These are phyloP conservation scores for Rhynchophorus ferrugineus DNA, from an alignment of 1,140 invertebrate genomes.

Conservation along the genomic window DNA sequence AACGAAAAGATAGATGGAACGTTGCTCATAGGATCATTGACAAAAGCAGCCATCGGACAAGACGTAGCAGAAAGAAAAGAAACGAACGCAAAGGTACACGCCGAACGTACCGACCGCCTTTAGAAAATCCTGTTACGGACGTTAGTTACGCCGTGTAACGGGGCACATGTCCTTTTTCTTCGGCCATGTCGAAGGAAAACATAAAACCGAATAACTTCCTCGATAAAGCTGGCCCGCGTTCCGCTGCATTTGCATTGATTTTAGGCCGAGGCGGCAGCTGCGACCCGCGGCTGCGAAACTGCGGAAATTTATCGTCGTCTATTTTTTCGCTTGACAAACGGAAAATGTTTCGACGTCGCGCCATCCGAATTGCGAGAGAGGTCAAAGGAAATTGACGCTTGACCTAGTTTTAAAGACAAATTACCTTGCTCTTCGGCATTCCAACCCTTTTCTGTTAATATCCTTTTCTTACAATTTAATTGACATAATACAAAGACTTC, in stretches of 20 bases:
- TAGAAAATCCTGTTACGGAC: constrained; percentile 23
- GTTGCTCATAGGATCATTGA: no score
- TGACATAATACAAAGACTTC: no score
- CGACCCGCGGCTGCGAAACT: constrained; percentile 1
- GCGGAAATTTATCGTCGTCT: background rate
- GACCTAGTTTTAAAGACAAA: no score
- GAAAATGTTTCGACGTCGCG: background rate
- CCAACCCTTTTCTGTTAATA: no score
- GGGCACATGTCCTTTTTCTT: constrained; percentile 24
- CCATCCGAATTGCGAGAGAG: no score
- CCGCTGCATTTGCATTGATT: constrained; percentile 24
- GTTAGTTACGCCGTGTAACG: constrained; percentile 22
- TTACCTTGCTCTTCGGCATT: no score
- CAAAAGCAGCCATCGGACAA: no score
- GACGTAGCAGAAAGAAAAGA: no score
- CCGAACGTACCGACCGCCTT: constrained; percentile 9
- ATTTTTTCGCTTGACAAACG: background rate
- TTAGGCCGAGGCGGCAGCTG: constrained; percentile 12
- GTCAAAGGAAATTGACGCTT: no score
- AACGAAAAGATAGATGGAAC: no score
- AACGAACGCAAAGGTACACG: background rate
- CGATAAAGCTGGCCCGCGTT: constrained; percentile 23
- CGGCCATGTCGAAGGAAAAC: constrained; percentile 24
- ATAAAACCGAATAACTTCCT: constrained; percentile 26
- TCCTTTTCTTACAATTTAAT: no score